Percentiles rank a stretch among this genome's conserved stretches.
Conservation (phyloP, 2,888 invertebrate species). For the Drosophila siamana region DNA sequence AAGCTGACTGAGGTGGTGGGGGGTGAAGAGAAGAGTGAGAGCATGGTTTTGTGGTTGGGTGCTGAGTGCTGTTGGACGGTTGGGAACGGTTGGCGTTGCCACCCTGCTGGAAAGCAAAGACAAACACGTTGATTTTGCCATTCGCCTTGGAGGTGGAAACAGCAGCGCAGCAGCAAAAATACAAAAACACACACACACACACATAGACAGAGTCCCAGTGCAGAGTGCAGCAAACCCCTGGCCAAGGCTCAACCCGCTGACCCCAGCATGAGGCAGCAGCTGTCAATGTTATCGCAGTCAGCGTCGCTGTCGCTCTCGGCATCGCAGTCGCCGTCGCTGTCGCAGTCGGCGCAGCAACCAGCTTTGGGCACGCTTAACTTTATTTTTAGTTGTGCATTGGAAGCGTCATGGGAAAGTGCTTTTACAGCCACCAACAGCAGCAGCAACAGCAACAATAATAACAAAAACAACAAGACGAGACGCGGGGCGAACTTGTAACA, state of each 20-base stretch:
- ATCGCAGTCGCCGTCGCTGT: constrained; percentile 47
- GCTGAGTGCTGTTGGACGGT: background rate
- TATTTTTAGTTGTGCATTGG: constrained; percentile 81
- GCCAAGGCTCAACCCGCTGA: constrained; percentile 55
- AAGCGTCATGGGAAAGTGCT: constrained; percentile 73
- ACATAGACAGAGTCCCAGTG: constrained; percentile 10
- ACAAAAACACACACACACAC: constrained; percentile 46
- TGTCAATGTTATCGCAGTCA: constrained; percentile 77
- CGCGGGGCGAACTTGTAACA: constrained; percentile 68
- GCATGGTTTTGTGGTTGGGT: background rate
- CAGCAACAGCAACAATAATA: background rate
- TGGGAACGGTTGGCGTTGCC: background rate
- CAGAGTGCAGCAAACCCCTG: constrained; percentile 25
- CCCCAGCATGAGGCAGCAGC: constrained; percentile 72
- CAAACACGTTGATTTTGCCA: constrained; percentile 74
- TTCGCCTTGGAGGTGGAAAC: constrained; percentile 59
- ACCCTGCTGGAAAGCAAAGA: constrained; percentile 70
- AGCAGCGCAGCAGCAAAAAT: constrained; percentile 26
- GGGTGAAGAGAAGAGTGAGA: background rate
- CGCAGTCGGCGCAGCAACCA: constrained; percentile 26
- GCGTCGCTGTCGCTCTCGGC: constrained; percentile 68
- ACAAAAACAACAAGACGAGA: constrained; percentile 45
- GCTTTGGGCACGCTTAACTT: constrained; percentile 77
- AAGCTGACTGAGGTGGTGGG: background rate
- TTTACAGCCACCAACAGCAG: constrained; percentile 22